Evolutionary conservation across 2,888 invertebrate genomes (phyloP).

Genomic region (Cantharis rustica): DNA sequence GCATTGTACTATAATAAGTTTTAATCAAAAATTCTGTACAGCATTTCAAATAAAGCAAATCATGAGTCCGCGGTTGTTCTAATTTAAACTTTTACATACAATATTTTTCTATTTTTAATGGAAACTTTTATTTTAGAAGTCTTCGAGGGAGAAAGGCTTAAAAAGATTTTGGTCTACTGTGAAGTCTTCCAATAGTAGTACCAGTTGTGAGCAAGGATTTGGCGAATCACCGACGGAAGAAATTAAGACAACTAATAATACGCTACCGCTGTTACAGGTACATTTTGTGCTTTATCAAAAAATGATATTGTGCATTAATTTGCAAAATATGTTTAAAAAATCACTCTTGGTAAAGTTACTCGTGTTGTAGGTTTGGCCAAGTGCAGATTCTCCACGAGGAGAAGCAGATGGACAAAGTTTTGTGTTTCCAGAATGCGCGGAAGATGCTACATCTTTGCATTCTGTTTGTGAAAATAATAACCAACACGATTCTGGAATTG

Average conservation of each 20-base stretch:
- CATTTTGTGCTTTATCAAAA: conserved; percentile 10
- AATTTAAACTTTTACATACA: neutral
- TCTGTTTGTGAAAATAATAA: conserved; percentile 58
- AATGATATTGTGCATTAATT: neutral
- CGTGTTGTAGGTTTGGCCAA: conserved; percentile 67
- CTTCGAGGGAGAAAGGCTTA: conserved; percentile 56
- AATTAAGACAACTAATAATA: conserved; percentile 56
- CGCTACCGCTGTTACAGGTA: conserved; percentile 61
- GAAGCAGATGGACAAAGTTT: conserved; percentile 72
- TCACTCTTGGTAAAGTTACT: conserved; percentile 10
- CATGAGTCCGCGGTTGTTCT: neutral
- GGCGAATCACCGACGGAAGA: conserved; percentile 46
- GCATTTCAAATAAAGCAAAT: neutral
- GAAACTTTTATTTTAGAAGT: conserved; percentile 57
- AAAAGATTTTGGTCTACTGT: conserved; percentile 57
- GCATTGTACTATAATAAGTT: neutral
- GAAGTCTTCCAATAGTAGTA: conserved; percentile 54
- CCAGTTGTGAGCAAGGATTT: conserved; percentile 48
- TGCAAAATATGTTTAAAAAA: neutral
- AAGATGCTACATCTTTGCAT: conserved; percentile 50
- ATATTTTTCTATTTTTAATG: neutral
- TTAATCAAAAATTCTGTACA: neutral
- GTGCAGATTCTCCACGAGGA: conserved; percentile 70
- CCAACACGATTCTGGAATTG: conserved; percentile 72
- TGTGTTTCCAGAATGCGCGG: conserved; percentile 63